Base-by-base conservation (phyloP, 1,140 invertebrate genomes). In the Caenorhabditis tropicalis region DNA sequence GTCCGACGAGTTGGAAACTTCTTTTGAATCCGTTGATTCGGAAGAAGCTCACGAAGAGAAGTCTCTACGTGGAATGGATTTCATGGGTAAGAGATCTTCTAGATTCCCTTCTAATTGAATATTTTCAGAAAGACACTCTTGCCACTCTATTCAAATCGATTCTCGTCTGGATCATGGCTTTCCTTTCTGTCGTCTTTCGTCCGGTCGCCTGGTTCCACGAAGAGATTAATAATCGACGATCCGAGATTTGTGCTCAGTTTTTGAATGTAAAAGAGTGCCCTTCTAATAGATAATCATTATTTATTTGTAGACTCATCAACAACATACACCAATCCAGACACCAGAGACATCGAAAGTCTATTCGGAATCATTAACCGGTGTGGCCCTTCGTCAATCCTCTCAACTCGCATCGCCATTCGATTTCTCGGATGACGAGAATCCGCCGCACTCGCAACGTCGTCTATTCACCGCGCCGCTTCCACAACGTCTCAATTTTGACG, bases 1-100 rank as follows among this genome's bases (percentile, higher is more conserved):
- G 94, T 80, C 93, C 93, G 7, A 93, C 93, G 6, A 93, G 93
- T 9, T 92, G 93, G 81, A 89, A 93, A 70, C 89, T 94, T 4
- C 87, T 94, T 16, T 5, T 24, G 6, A 33, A 74, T 43, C 19
- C n/a, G 33, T 31, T 21, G 2, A 74, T 74, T 9, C n/a, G 19
- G 21, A 43, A 21, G n/a, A 33, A n/a, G 21, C 5, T 43, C 29
- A 15, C 5, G 19, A 21, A 21, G 33, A 16, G 65, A 2, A 31
- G 65, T 5, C 10, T 15, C 9, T 74, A 24, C 29, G n/a, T 74
- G 3, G 0, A 15, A 12, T 65, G 10, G 2, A 21, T n/a, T n/a
- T n/a, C n/a, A n/a, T 65, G 58, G 58, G 36, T 36, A 36, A n/a
- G 58, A 31, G 33, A 19, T 36, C 31, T 36, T 65, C 36, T 65